Base-by-base conservation (phyloP, 2,113 vertebrate genomes). In the Phoenicopterus ruber region DNA sequence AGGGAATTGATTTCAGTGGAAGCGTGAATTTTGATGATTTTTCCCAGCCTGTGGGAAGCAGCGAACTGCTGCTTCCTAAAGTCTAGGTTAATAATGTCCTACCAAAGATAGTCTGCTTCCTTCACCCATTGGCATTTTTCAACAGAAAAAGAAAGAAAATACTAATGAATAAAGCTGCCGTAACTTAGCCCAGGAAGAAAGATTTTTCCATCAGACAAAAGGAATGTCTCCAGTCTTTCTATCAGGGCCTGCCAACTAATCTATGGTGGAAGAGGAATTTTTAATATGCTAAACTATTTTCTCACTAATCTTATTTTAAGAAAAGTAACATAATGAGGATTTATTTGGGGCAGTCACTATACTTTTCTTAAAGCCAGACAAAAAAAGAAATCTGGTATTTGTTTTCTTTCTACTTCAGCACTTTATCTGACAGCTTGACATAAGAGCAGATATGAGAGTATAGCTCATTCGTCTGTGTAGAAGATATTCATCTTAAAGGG, bases 351-450 rank as follows among this genome's bases (percentile, higher is more conserved):
- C 10, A 6, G 25, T 79, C 20, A 17, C 13, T 76, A n/a, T 58
- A 86, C 4, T 91, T 91, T 84, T 83, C 61, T 77, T 65, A 85
- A 94, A 93, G 13, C 46, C 81, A 94, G 83, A 87, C 69, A 63
- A 77, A 82, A 95, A 96, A 72, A 84, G 77, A 95, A 95, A 94
- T 87, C 54, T 96, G 70, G 66, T 73, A 69, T 96, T 94, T 93
- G 77, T 94, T 95, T 97, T 87, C 89, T 87, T 96, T 92, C 49
- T 91, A 32, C 44, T 91, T 94, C 69, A 91, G 77, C n/a, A 20
- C 66, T 85, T 94, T 82, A 77, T 95, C 81, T 96, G 81, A 76
- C 65, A 89, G 70, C 49, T 80, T 93, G 77, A 91, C 62, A 54
- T 87, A 61, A 94, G 28, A 91, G 22, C 92, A 96, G 65, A 84